Base-by-base conservation (phyloP, 2,113 vertebrate genomes). In the Butorides virescens region DNA sequence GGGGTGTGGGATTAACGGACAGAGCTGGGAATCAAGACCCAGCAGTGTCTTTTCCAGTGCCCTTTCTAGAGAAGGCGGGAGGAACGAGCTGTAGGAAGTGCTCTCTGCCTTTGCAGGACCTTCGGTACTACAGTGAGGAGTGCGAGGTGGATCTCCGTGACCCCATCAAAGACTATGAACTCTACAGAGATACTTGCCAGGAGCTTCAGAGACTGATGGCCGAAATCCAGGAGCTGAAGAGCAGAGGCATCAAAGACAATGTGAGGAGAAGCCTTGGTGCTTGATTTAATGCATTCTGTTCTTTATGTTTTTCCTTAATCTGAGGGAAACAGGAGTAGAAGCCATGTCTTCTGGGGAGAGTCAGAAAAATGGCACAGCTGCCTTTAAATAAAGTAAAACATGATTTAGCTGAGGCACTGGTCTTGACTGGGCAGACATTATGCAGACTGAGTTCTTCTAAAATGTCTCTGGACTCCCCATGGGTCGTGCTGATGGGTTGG, bases 211-310 rank as follows among this genome's bases (percentile, higher is more conserved):
- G 97, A 16, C 98, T 99, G 44, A 99, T 99, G 99, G 98, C 98
- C 3, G 99, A 99, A 96, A 99, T 99, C 95, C 99, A 99, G 97
- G 99, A 99, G 73, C 98, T 99, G 76, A 99, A 99, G 98, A 99
- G 98, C 92, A 97, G 96, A 42, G 99, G 99, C 50, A 98, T 98
- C 95, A 99, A 99, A 92, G 99, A 99, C 14, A 98, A 97, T 6
- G 99, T 99, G 92, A 98, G 99, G 58, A 92, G 5, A 27, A 36
- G 44, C 16, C 6, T 59, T 0, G 0, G 11, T 2, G 3, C 25
- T 39, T 13, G 23, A 7, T 46, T 39, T 19, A 2, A 7, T 0
- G 0, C 12, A 30, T 42, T 21, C n/a, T 59, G 23, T 27, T 15
- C 14, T 70, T 39, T 29, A 7, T 15, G 11, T 12, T 79, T 82